Percentiles rank a stretch among this genome's conserved stretches.
Evolutionary conservation across 2,888 invertebrate species (phyloP).

Genomic region (Pyrgus malvae): DNA sequence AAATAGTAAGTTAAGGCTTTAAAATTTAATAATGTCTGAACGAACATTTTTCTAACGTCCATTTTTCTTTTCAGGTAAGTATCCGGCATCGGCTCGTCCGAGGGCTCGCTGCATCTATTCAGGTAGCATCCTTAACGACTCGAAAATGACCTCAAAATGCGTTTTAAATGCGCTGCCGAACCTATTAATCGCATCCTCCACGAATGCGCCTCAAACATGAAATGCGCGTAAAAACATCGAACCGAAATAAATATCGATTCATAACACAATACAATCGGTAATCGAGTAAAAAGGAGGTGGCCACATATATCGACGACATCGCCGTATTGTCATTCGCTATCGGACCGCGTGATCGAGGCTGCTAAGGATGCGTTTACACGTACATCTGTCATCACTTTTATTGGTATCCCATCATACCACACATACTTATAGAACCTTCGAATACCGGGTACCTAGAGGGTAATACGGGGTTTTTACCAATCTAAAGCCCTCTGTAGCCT

Average conservation of each 20-base stretch:
- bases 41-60: too few species aligned
- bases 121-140: constrained; percentile 53
- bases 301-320: constrained; percentile 68
- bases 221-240: constrained; percentile 59
- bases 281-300: constrained; percentile 71
- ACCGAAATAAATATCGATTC: constrained; percentile 75
- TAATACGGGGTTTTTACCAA: too few species aligned
- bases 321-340: constrained; percentile 70
- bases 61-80: constrained; percentile 64
- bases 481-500: too few species aligned
- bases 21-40: too few species aligned
- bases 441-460: too few species aligned
- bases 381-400: too few species aligned
- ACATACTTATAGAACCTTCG: too few species aligned
- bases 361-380: too few species aligned
- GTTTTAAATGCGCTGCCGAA: constrained; percentile 59
- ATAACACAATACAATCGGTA: constrained; percentile 78
- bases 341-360: constrained; percentile 46
- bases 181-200: constrained; percentile 54
- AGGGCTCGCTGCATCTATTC: not conserved
- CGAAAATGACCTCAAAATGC: too few species aligned
- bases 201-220: constrained; percentile 48
- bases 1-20: too few species aligned
- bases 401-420: too few species aligned
- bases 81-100: constrained; percentile 14